Evolutionary conservation across 2,888 invertebrate genomes (phyloP), one percentile per base, ranked within the genome.

Genomic region (Luperina testacea): DNA sequence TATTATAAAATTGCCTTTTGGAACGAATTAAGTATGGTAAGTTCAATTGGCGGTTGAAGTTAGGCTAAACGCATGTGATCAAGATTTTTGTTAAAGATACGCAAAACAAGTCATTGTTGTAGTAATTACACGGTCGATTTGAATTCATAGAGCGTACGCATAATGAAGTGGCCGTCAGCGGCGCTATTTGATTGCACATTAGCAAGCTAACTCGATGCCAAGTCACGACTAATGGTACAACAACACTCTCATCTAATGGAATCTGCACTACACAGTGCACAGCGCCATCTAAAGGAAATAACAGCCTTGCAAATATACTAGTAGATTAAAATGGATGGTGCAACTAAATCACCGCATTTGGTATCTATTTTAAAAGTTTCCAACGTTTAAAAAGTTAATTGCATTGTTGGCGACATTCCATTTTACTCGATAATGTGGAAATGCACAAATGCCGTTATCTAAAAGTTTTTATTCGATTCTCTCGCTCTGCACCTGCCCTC

Each of bases 181-280:
- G 93, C 91, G 93, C 92, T 92, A 94, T 96, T 95, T 94, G 95
- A 95, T 95, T 94, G 94, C 94, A 94, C 93, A 95, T 96, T 96
- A 96, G 94, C 94, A 92, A 92, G 92, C 93, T 92, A 93, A 94
- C 94, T 93, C 91, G 93, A 95, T 95, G 95, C 95, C 94, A 93
- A 95, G 96, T 95, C 96, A 96, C 96, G 95, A 91, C 92, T 95
- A 94, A 94, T 95, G 90, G 91, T 90, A 92, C 91, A 92, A 93
- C 93, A 93, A 91, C 91, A 92, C 89, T 90, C 87, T 88, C 89
- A 87, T 91, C 88, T 90, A 91, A 91, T 91, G 85, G 88, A 87
- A 87, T 82, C 78, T 84, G 82, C 86, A 80, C 82, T 84, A 82
- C 83, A 83, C 85, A 87, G 87, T 85, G 82, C 84, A 83, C 86